These are phyloP conservation scores for Piezodorus guildinii DNA, from an alignment of 1,140 invertebrate species.

Conservation along the genomic window DNA sequence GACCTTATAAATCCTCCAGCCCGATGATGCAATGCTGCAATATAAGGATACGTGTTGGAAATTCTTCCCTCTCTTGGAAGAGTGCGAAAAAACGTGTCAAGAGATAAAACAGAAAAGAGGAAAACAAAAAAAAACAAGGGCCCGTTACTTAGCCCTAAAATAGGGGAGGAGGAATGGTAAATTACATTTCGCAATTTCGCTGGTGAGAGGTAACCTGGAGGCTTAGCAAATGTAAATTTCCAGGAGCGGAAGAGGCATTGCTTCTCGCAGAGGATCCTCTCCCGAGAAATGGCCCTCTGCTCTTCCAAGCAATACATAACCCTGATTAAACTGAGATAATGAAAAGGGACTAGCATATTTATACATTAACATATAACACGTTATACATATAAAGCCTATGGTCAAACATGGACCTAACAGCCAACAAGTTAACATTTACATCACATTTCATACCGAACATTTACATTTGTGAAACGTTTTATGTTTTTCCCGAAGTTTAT, in stretches of 20 bases:
- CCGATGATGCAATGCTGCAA: too few species aligned
- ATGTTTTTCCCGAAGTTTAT: background rate
- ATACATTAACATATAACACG: too few species aligned
- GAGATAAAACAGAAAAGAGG: background rate
- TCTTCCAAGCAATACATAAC: background rate
- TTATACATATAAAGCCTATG: background rate
- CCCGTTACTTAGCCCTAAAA: conserved; percentile 2
- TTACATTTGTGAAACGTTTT: background rate
- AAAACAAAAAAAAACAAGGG: background rate
- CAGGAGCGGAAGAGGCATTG: background rate
- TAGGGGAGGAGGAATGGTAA: conserved; percentile 1
- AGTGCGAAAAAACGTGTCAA: background rate
- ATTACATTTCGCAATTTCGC: conserved; percentile 11
- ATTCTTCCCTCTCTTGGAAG: background rate
- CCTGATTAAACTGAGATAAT: background rate
- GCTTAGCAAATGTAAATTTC: conserved; percentile 12
- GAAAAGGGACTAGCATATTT: too few species aligned
- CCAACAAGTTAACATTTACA: background rate
- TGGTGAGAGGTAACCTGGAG: background rate
- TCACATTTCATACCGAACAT: background rate
- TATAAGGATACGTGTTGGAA: background rate
- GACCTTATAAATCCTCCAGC: too few species aligned
- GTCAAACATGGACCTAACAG: background rate
- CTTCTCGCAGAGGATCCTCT: background rate
- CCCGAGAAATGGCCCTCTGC: background rate